Evolutionary conservation across 2,113 vertebrate species (phyloP), one percentile per base, ranked within the genome.

Genomic region (Cryptomyrus ogoouensis): DNA sequence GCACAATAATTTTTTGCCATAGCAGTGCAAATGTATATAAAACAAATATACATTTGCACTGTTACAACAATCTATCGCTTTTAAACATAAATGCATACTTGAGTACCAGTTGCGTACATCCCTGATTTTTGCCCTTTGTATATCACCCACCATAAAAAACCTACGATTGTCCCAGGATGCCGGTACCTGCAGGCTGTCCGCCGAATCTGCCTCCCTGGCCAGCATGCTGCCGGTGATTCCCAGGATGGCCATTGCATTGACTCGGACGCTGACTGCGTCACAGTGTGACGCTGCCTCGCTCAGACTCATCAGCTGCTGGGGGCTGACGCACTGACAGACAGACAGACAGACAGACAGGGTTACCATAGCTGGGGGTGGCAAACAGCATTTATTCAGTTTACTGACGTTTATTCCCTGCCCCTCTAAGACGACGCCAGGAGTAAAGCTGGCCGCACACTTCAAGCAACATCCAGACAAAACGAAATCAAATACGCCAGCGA

Each of bases 201-300:
- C 95, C 0, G 96, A 96, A 88, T 96, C 95, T 88, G 95, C 94
- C 91, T 96, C 96, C 95, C 97, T 98, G 90, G 98, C 97, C 44
- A 99, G 94, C 8, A 97, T 96, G 1, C 98, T 98, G 92, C 98
- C 98, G 19, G 97, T 98, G 93, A 99, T 98, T 86, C 98, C 98
- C 90, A 98, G 95, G 91, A 99, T 98, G 93, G 98, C 97, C 47
- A 99, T 96, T 0, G 96, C 94, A 0, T 99, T 99, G 91, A 99
- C 97, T 93, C 97, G 95, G 35, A 98, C 96, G 1, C 97, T 96
- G 49, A 95, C 87, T 13, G 97, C 96, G 47, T 95, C 95, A 87
- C 97, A 98, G 52, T 92, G 95, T 83, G 97, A 93, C 46, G 96
- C 96, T 12, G 96, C 96, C 92, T 97, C 96, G 92, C 97, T 97